Evolutionary conservation across 2,113 vertebrate species (phyloP), one percentile per base, ranked within the genome.

Genomic region (Lagopus leucura): DNA sequence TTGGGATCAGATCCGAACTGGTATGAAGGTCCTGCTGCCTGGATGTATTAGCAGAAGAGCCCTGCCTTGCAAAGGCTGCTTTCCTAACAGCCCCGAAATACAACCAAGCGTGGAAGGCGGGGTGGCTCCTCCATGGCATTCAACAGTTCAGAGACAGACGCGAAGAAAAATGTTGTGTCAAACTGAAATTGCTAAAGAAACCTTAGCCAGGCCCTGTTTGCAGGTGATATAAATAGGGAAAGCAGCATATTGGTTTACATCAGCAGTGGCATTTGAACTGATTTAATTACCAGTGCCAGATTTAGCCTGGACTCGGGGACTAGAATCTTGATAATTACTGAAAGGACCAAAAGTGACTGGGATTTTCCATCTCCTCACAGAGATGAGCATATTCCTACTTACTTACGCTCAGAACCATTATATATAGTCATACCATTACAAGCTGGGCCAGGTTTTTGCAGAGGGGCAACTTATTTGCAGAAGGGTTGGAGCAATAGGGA

Each of bases 221-320:
- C 93, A 96, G 94, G 89, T 96, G 96, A 94, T 97, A 90, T 97
- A 96, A 96, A 95, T 96, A 96, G 96, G 95, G 94, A 97, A 94
- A 80, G 93, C 94, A 97, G 94, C 94, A 97, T 97, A 96, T 96
- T 95, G 96, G 96, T 96, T 96, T 95, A 96, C 88, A 95, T 94
- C 95, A 97, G 93, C 95, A 94, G 93, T 95, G 95, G 93, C 94
- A 96, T 96, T 96, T 94, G 95, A 95, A 95, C 94, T 97, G 96
- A 97, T 96, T 96, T 96, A 96, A 97, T 97, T 96, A 96, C 94
- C 94, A 96, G 93, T 97, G 93, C 96, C 95, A 95, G 96, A 97
- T 93, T 97, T 96, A 97, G 94, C 95, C 94, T 91, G 95, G 93
- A 96, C 96, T 96, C 89, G 90, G 95, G 91, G 91, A 95, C 94